Conservation (phyloP, 2,797 vertebrate species). For the Lepilemur ruficaudatus region DNA sequence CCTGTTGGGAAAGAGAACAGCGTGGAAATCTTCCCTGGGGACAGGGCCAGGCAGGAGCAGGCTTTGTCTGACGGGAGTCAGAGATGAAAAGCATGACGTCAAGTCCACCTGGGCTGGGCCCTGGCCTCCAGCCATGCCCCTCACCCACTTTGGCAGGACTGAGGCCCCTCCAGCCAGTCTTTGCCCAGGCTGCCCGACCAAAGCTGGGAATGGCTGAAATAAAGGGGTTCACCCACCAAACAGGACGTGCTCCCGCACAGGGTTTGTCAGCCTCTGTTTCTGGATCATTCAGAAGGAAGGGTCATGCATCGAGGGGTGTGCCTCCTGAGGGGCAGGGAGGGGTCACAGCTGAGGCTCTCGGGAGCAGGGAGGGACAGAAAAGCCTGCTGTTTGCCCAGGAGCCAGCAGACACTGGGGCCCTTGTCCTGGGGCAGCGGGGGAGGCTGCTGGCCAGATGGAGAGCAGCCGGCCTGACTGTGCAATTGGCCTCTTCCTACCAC, state of each 20-base stretch:
- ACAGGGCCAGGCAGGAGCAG: not conserved
- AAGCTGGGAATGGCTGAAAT: not conserved
- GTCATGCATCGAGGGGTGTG: not conserved
- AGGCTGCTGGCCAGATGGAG: constrained; percentile 66
- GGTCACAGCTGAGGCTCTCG: constrained; percentile 48
- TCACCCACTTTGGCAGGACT: constrained; percentile 17
- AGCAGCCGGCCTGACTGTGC: not conserved
- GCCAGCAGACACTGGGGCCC: constrained; percentile 80
- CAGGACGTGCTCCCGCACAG: not conserved
- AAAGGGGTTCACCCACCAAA: not conserved
- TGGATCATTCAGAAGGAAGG: not conserved
- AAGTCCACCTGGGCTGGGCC: constrained; percentile 46
- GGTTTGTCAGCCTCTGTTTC: not conserved
- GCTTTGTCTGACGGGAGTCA: not conserved
- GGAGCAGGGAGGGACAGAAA: constrained; percentile 45
- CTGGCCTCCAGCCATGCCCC: not conserved
- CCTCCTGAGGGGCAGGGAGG: not conserved
- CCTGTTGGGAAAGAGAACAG: not conserved
- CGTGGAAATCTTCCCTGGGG: not conserved
- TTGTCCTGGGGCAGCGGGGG: constrained; percentile 77
- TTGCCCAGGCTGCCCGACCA: not conserved
- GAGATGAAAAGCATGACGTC: not conserved
- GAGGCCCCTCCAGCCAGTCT: not conserved
- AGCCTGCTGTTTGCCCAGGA: constrained; percentile 78
- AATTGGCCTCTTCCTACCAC: constrained; percentile 31